Base-by-base conservation (phyloP, 2,888 invertebrate genomes). In the Drosophila macrospina region DNA sequence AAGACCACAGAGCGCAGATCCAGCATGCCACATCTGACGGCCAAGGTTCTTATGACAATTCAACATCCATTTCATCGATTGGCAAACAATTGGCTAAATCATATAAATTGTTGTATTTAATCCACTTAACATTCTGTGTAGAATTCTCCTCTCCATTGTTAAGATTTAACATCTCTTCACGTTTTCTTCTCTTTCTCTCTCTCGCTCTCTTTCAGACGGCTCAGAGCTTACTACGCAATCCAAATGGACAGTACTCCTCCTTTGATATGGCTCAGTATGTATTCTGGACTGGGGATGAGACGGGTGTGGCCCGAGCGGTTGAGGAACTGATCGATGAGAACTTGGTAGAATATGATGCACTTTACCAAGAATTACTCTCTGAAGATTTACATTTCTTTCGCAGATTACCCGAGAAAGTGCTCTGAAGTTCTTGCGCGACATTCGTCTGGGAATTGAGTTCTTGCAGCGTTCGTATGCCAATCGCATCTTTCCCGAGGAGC, bases 221-320 rank as follows among this genome's bases (percentile, higher is more conserved):
- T 5, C 91, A 91, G 57, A 90, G 86, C 45, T 69, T 92, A 37
- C 69, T 92, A 36, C 89, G 94, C 0, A 94, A 94, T 81, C 91
- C 93, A 6, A 95, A 94, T 52, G 94, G 95, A 2, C 95, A 95
- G 83, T 96, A 96, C 87, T 95, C 96, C 0, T 95, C 96, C 0
- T 93, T 95, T 55, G 96, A 96, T 85, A 95, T 96, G 95, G 96
- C 96, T 0, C 96, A 96, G 88, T 96, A 96, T 81, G 95, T 96
- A 2, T 96, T 96, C 90, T 96, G 96, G 95, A 96, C 96, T 0
- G 96, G 96, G 0, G 96, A 96, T 89, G 96, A 96, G 88, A 94
- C 94, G 54, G 95, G 96, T 5, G 96, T 96, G 1, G 95, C 96
- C 0, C 92, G 94, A 5, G 95, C 96, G 10, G 95, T 96, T 20